These are phyloP conservation scores for Ondatra zibethicus DNA, from an alignment of 2,113 vertebrate genomes.

Conservation along the genomic window DNA sequence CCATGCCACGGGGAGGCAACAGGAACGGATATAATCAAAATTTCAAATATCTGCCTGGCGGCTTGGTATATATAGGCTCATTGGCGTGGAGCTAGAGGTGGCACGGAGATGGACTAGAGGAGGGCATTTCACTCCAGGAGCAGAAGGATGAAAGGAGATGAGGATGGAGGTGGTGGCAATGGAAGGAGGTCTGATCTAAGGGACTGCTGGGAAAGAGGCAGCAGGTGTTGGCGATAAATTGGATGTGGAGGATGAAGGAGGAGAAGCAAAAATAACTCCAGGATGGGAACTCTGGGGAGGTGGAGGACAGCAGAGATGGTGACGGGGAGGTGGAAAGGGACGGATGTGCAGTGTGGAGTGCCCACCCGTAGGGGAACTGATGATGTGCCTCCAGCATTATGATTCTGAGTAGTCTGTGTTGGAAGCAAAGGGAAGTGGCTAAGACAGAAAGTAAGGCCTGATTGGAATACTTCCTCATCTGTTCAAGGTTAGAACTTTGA, in stretches of 20 bases:
- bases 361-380: background rate
- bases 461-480: background rate
- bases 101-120: background rate
- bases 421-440: background rate
- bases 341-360: background rate
- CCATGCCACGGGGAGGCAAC: background rate
- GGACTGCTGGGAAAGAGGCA: conserved; percentile 7
- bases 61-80: background rate
- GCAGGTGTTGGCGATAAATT: conserved; percentile 56
- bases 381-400: background rate
- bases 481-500: background rate
- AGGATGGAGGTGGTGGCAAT: background rate
- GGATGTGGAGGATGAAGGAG: conserved; percentile 36
- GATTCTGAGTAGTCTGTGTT: background rate
- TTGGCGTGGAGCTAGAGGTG: background rate
- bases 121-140: background rate
- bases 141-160: background rate
- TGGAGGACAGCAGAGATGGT: background rate
- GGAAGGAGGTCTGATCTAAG: conserved; percentile 27
- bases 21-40: background rate
- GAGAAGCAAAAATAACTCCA: conserved; percentile 48
- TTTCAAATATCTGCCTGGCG: conserved; percentile 26
- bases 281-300: conserved; percentile 30
- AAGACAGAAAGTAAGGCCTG: background rate
- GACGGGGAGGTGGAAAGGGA: background rate